Conservation (phyloP, 2,113 vertebrate genomes). For the Saccopteryx bilineata region DNA sequence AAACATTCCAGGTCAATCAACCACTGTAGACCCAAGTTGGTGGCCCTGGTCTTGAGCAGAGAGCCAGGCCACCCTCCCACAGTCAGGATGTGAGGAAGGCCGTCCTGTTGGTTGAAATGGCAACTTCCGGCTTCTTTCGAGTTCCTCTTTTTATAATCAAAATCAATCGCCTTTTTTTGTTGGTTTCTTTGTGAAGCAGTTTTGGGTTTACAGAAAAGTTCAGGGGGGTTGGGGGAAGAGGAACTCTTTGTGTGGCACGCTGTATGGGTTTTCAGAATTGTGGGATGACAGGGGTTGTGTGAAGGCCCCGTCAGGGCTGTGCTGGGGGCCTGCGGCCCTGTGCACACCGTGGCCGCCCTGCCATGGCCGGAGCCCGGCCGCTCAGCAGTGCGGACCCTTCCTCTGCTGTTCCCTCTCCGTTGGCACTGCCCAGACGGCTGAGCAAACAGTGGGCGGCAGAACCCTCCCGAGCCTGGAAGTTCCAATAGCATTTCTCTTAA, state of each 20-base stretch:
- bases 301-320: neutral
- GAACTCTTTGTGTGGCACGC: no score
- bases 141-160: no score
- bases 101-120: neutral
- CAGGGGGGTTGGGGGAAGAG: no score
- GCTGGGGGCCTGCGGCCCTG: rapidly evolving
- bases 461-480: rapidly evolving
- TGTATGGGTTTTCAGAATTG: no score
- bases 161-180: no score
- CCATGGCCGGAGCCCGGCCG: rapidly evolving
- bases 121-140: no score
- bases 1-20: no score
- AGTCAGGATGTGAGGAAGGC: rapidly evolving
- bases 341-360: rapidly evolving
- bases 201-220: no score
- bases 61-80: no score
- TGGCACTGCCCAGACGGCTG: rapidly evolving
- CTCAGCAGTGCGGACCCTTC: rapidly evolving
- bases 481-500: neutral
- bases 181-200: no score
- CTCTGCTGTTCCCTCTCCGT: rapidly evolving
- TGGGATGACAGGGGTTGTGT: no score
- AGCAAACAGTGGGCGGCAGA: rapidly evolving
- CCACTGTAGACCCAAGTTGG: neutral
- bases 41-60: no score